phyloP scores from a whole-genome alignment of 2,797 vertebrate genomes.

The Siniperca scherzeri region DNA sequence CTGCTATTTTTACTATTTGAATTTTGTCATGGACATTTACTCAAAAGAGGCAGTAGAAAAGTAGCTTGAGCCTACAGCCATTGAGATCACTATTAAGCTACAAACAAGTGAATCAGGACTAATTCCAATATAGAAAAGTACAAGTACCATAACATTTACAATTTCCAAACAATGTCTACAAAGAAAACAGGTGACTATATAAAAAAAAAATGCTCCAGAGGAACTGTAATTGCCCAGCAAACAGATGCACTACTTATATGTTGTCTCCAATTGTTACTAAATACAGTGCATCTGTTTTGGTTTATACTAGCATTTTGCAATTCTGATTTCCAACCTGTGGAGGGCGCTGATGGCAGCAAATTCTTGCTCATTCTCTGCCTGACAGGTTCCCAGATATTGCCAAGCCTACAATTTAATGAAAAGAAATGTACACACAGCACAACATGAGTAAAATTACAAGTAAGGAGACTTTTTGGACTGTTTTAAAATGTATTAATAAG shows the following conservation, averaged over 20 bases:
- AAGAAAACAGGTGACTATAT: not conserved
- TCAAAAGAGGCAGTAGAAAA: not conserved
- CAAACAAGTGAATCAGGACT: not conserved
- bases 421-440: constrained; percentile 3
- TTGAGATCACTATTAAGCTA: not conserved
- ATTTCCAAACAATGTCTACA: not conserved
- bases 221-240: not conserved
- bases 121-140: not conserved
- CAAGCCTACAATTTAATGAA: constrained; percentile 88
- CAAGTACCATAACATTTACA: not conserved
- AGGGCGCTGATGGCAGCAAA: constrained; percentile 98
- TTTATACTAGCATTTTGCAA: not conserved
- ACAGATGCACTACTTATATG: not conserved
- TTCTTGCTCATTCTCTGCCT: constrained; percentile 98
- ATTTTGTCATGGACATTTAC: not conserved
- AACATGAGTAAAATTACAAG: not conserved
- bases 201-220: not conserved
- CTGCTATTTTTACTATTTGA: not conserved
- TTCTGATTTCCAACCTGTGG: constrained; percentile 88
- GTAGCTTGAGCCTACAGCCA: not conserved
- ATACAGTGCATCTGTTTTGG: not conserved
- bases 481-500: constrained; percentile 4
- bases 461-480: not conserved
- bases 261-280: not conserved
- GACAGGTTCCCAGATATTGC: constrained; percentile 98